Evolutionary conservation across 2,797 vertebrate genomes (phyloP).

Genomic region (Dromococcyx pavoninus): DNA sequence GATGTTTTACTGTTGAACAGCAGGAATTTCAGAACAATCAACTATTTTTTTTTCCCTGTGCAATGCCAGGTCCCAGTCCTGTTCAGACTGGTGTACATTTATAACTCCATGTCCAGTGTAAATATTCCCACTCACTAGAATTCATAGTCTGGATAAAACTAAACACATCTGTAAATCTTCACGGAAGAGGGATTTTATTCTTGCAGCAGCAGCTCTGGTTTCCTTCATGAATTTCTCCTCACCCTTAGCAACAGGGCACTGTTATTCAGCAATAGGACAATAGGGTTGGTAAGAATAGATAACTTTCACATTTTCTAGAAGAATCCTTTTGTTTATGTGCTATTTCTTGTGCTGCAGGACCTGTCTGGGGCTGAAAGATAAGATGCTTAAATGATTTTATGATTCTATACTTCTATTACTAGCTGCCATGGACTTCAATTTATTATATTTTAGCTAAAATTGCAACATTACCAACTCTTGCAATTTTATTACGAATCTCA

Average conservation of each 20-base stretch:
- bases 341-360: neutral
- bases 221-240: neutral
- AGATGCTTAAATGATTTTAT: neutral
- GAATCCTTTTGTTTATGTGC: neutral
- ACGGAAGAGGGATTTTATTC: neutral
- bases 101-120: neutral
- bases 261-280: neutral
- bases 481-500: neutral
- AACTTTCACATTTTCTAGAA: neutral
- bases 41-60: neutral
- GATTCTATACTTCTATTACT: neutral
- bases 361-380: neutral
- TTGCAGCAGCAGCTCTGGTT: neutral
- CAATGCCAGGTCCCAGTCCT: neutral
- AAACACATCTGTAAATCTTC: neutral
- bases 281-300: neutral
- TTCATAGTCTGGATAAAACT: neutral
- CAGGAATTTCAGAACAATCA: neutral
- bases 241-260: neutral
- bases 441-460: neutral
- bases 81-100: neutral
- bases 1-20: neutral
- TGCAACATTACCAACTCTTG: neutral
- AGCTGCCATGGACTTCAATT: neutral
- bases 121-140: neutral